Base-by-base conservation (phyloP, 2,113 vertebrate species). In the Sinocyclocheilus maitianheensis region DNA sequence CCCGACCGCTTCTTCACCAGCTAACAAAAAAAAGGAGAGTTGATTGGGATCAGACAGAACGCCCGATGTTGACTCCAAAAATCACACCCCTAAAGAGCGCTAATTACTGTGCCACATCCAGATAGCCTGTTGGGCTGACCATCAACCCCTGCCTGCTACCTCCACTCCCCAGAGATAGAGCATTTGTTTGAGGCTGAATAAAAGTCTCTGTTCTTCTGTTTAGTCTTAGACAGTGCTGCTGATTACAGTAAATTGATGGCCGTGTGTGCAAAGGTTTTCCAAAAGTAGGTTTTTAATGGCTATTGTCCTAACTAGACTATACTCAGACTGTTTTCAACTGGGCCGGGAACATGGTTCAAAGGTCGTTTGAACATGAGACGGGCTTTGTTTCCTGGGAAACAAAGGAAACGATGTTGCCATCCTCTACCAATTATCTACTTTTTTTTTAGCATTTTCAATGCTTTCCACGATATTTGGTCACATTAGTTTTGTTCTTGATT, bases 211-310 rank as follows among this genome's bases (percentile, higher is more conserved):
- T 71, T 76, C 83, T 10, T 34, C 1, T 24, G 75, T 69, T 90
- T 87, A 67, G 76, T 84, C 63, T 88, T 74, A 55, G 89, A 92
- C 87, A 91, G 88, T 89, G 78, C 51, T 30, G 51, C 85, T 93
- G 91, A 92, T 94, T 91, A 86, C 81, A 87, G 81, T 89, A 90
- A 93, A 91, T 91, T 90, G 85, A 90, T 82, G 91, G 90, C 91
- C 81, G 81, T 26, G n/a, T 75, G 84, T 84, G 85, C 86, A 81
- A 92, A 89, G 85, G 80, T 84, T 90, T 90, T 80, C 81, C 26
- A 67, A 87, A 53, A 85, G 80, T 37, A 69, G 83, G 82, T 83
- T 90, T 86, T 60, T 90, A 81, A 81, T 90, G 69, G 53, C 89
- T 72, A 90, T 91, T 93, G 91, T 93, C 83, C 55, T 72, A 62